A percentile compares a stretch with the other conserved stretches of the same genome.
phyloP scores from a whole-genome alignment of 2,888 invertebrate genomes.

The Drosophila austrosaltans region DNA sequence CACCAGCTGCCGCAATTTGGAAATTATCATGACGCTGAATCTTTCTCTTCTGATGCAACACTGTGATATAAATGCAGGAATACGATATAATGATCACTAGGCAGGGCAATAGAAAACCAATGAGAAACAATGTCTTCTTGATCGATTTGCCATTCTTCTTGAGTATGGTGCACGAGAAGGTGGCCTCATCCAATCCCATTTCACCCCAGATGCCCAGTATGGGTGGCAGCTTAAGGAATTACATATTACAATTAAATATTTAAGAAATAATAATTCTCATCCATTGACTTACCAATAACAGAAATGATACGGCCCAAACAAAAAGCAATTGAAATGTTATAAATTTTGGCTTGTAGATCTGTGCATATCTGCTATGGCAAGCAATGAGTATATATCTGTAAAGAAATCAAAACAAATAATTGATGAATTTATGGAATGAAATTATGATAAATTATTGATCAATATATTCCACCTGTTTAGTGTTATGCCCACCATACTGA shows the following conservation, averaged over 20 bases:
- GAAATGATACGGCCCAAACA: slow-evolving; percentile 91
- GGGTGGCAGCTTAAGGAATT: slow-evolving; percentile 87
- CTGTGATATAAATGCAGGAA: slow-evolving; percentile 92
- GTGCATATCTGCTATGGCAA: slow-evolving; percentile 90
- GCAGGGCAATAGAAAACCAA: slow-evolving; percentile 93
- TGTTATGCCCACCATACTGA: slow-evolving; percentile 95
- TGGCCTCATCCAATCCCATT: slow-evolving; percentile 90
- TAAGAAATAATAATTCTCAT: too few relatives aligned
- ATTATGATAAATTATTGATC: slow-evolving; percentile 10
- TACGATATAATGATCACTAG: slow-evolving; percentile 93
- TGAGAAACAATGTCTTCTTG: slow-evolving; percentile 92
- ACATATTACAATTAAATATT: neutral
- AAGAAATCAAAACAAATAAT: neutral
- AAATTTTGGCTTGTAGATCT: slow-evolving; percentile 89
- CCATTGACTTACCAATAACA: slow-evolving; percentile 86
- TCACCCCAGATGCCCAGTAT: slow-evolving; percentile 93
- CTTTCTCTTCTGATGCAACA: slow-evolving; percentile 89
- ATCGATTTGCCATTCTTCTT: slow-evolving; percentile 91
- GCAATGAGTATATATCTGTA: slow-evolving; percentile 93
- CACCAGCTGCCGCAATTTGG: slow-evolving; percentile 64
- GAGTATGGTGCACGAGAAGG: slow-evolving; percentile 95
- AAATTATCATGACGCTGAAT: slow-evolving; percentile 87
- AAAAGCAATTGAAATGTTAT: slow-evolving; percentile 91
- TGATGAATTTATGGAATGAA: neutral
- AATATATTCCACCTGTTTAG: slow-evolving; percentile 90